A percentile compares a stretch with the other conserved stretches of the same genome.
These are phyloP conservation scores for Corvus hawaiiensis DNA, from an alignment of 2,113 vertebrate genomes.

Conservation along the genomic window DNA sequence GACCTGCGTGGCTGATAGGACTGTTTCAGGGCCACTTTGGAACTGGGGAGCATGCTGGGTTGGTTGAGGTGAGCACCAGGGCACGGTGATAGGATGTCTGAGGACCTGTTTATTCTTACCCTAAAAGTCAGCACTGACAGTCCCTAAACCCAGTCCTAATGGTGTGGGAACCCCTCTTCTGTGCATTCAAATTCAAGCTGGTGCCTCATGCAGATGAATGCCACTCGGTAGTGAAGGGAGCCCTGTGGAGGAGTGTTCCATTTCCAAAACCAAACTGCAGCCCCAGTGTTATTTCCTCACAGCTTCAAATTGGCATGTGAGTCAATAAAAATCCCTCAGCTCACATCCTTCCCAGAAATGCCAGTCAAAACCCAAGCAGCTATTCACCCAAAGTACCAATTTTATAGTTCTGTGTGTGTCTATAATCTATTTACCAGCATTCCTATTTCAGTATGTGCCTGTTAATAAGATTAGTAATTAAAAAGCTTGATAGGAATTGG, in stretches of 20 bases:
- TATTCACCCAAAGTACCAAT: conserved; percentile 34
- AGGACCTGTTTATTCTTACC: not conserved
- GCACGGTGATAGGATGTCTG: not conserved
- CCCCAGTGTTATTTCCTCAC: not conserved
- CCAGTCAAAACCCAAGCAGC: conserved; percentile 27
- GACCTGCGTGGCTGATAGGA: rapidly evolving
- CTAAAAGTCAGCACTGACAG: not conserved
- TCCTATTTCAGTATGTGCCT: conserved; percentile 63
- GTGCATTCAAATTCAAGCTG: not conserved
- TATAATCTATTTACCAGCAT: conserved; percentile 72
- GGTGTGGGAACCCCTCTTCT: not conserved
- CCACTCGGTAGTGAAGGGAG: not conserved
- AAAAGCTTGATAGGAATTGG: conserved; percentile 69
- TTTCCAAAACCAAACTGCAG: not conserved
- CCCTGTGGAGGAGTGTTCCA: not conserved
- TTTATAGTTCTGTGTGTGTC: conserved; percentile 42
- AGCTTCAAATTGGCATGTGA: not conserved
- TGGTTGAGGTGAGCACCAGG: not conserved
- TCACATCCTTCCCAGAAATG: conserved; percentile 48
- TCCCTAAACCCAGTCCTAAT: not conserved
- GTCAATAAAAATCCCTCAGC: not conserved
- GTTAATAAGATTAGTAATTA: conserved; percentile 82
- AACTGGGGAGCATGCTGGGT: not conserved
- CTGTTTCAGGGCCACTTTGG: not conserved
- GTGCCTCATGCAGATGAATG: not conserved